Conservation (phyloP, 2,113 vertebrate genomes). For the Albula goreensis region DNA sequence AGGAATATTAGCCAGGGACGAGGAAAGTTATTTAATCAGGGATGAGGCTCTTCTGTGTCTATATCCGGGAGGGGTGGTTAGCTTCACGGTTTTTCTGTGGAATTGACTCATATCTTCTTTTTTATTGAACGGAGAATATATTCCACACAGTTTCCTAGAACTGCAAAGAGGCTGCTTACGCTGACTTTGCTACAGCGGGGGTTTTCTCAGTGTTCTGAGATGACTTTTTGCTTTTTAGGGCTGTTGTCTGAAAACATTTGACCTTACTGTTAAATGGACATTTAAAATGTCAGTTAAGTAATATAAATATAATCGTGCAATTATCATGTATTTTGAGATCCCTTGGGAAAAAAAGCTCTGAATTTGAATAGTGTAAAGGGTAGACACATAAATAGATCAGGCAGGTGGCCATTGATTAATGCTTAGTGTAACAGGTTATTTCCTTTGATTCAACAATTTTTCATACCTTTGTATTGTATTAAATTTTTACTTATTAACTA, state of each 20-base stretch:
- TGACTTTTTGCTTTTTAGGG: not conserved
- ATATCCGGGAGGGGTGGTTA: conserved; percentile 29
- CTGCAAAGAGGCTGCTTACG: not conserved
- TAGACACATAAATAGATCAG: not conserved
- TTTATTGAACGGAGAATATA: conserved; percentile 26
- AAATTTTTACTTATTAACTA: not conserved
- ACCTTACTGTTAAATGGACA: not conserved
- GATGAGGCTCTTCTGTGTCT: conserved; percentile 61
- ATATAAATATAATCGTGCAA: not conserved
- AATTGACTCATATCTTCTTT: conserved; percentile 28
- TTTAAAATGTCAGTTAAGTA: not conserved
- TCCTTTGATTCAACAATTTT: not conserved
- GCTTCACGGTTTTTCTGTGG: conserved; percentile 16
- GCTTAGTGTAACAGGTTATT: not conserved
- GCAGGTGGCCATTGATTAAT: not conserved
- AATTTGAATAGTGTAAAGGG: not conserved
- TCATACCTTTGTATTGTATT: not conserved
- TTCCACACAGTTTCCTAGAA: conserved; percentile 6
- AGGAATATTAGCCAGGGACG: conserved; percentile 88
- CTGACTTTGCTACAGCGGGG: not conserved
- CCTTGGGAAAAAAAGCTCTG: not conserved
- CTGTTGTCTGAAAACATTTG: not conserved
- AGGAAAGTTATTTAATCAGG: conserved; percentile 67
- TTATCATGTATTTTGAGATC: not conserved
- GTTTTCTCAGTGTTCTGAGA: not conserved